Conservation (phyloP, 2,888 invertebrate species). For the Tryphoninae sp. region DNA sequence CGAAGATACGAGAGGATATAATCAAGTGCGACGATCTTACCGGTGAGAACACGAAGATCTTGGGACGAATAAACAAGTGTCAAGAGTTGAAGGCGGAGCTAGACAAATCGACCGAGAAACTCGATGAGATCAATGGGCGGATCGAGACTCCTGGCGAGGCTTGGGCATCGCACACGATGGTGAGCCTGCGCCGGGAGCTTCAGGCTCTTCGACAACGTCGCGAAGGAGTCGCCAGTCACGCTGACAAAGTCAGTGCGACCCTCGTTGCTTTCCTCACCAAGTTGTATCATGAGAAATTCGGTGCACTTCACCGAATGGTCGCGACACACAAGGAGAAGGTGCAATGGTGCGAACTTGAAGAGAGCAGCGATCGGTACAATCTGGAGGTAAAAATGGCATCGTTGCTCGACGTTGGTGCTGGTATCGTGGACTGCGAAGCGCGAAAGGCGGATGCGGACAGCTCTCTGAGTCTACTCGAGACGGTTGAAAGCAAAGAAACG, state of each 20-base stretch:
- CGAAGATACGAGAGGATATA: slow-evolving; percentile 90
- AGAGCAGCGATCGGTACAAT: slow-evolving; percentile 94
- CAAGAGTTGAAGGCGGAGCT: slow-evolving; percentile 88
- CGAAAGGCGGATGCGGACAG: slow-evolving; percentile 87
- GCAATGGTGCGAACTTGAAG: slow-evolving; percentile 94
- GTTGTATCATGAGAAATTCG: slow-evolving; percentile 92
- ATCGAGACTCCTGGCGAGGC: slow-evolving; percentile 88
- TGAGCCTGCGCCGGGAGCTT: slow-evolving; percentile 90
- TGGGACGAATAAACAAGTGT: slow-evolving; percentile 89
- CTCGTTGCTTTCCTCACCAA: slow-evolving; percentile 92
- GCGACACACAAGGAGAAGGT: slow-evolving; percentile 93
- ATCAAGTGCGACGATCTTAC: slow-evolving; percentile 95
- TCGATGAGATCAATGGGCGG: slow-evolving; percentile 87
- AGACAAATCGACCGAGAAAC: slow-evolving; percentile 86
- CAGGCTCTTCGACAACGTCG: slow-evolving; percentile 92
- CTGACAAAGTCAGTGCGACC: slow-evolving; percentile 89
- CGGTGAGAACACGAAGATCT: slow-evolving; percentile 92
- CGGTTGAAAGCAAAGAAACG: slow-evolving; percentile 88
- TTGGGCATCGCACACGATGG: slow-evolving; percentile 90
- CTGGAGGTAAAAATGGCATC: slow-evolving; percentile 94
- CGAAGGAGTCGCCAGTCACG: slow-evolving; percentile 89
- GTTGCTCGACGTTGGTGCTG: slow-evolving; percentile 88
- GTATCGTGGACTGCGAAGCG: slow-evolving; percentile 87
- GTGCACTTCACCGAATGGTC: slow-evolving; percentile 90
- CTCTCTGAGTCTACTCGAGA: slow-evolving; percentile 87